Evolutionary conservation across 1,140 invertebrate genomes (phyloP).

Genomic region (Harpegnathos saltator): DNA sequence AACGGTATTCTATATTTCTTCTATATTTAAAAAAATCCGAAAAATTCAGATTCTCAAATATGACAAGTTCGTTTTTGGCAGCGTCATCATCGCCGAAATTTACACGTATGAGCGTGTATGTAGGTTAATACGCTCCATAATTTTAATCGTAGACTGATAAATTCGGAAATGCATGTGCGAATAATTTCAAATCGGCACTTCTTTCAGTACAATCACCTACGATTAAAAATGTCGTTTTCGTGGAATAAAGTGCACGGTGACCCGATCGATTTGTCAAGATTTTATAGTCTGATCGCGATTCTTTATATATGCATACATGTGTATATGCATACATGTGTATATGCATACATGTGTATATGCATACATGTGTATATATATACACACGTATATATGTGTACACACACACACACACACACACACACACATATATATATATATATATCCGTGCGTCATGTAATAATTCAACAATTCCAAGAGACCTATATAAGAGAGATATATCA

Average conservation of each 20-base stretch:
- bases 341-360: slow-evolving; percentile 24
- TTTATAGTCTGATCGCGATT: slow-evolving; percentile 47
- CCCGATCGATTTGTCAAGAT: slow-evolving; percentile 26
- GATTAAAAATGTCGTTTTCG: slow-evolving; percentile 13
- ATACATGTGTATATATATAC: slow-evolving; percentile 32
- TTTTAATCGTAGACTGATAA: slow-evolving; percentile 51
- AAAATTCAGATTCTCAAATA: slow-evolving; percentile 7
- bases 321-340: slow-evolving; percentile 33
- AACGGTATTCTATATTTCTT: slow-evolving; percentile 26
- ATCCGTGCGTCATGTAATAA: slow-evolving; percentile 48
- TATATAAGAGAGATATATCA: slow-evolving; percentile 3
- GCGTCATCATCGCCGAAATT: slow-evolving; percentile 23
- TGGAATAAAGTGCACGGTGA: neutral
- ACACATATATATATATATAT: slow-evolving; percentile 30
- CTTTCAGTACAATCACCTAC: neutral
- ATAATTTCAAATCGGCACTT: slow-evolving; percentile 26
- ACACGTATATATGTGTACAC: slow-evolving; percentile 30
- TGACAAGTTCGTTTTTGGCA: slow-evolving; percentile 46
- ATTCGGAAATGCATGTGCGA: slow-evolving; percentile 48
- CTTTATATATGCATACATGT: slow-evolving; percentile 29
- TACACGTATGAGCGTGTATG: slow-evolving; percentile 63
- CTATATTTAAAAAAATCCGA: slow-evolving; percentile 21
- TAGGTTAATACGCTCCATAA: slow-evolving; percentile 43
- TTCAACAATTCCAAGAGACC: slow-evolving; percentile 9
- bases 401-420: too few species aligned